Evolutionary conservation across 2,797 vertebrate species (phyloP), one percentile per base, ranked within the genome.

Genomic region (Rhinichthys osculus): DNA sequence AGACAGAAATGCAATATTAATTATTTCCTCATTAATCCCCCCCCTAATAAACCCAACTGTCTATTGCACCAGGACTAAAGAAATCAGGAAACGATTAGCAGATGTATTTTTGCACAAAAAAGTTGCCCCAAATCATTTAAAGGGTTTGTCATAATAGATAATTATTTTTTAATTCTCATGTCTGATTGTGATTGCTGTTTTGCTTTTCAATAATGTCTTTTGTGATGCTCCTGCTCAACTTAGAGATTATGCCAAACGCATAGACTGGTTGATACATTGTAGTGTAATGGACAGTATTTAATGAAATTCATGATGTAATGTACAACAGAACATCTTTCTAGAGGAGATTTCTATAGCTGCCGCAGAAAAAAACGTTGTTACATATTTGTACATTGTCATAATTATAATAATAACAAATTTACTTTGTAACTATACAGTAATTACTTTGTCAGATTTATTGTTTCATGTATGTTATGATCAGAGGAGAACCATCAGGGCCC

Each of bases 31-130:
- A 3, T 16, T 85, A 23, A 19, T 87, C 27, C 82, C 84, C 3
- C 74, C 86, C 8, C 78, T 90, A 38, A 83, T 90, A 54, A 89
- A 90, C 72, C 82, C 88, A 5, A n/a, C 74, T 8, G 86, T 86
- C 30, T 90, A 90, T 64, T 89, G 84, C 78, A 81, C 88, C 13
- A 84, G 84, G 38, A 90, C 82, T 59, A 87, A 89, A 44, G 86
- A 87, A 69, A 87, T 90, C 38, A 87, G 79, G 23, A 87, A 47
- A 78, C 50, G 54, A 38, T 33, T 83, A 19, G 57, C 44, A 84
- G 21, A 40, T 76, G 0, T 83, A 27, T 72, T 73, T 64, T 47
- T 64, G 19, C n/a, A 14, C 27, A 73, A 47, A 64, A 83, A 64
- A 50, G 40, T 82, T 50, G 17, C n/a, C 27, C 74, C 57, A 79